Percentiles rank a stretch among this genome's conserved stretches.
phyloP scores from a whole-genome alignment of 1,140 invertebrate species.

The Calliphora vicina region DNA sequence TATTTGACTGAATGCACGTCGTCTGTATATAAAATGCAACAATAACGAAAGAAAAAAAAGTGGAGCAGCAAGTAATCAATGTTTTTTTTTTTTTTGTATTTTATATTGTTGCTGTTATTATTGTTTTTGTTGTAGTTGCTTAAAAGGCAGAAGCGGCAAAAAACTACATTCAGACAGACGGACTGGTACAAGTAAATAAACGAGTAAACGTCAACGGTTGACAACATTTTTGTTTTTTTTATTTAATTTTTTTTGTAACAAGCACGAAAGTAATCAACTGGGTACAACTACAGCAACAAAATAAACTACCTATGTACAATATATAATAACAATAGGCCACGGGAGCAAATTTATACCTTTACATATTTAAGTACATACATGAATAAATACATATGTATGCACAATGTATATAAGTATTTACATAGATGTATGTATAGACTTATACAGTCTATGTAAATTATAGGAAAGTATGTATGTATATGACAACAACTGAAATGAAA shows the following conservation, averaged over 20 bases:
- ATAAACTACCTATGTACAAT: not conserved
- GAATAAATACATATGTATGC: not conserved
- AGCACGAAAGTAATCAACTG: not conserved
- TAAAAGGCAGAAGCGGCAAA: not conserved
- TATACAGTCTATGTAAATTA: not conserved
- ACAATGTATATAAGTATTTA: too few relatives aligned
- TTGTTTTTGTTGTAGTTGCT: not conserved
- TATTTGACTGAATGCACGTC: not conserved
- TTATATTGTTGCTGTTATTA: not conserved
- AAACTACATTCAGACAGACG: not conserved
- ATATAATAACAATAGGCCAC: not conserved
- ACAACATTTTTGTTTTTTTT: slow-evolving; percentile 10
- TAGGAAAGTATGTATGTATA: too few relatives aligned
- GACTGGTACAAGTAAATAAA: not conserved
- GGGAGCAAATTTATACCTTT: not conserved
- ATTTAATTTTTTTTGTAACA: not conserved
- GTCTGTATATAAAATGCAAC: not conserved
- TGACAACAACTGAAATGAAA: too few relatives aligned
- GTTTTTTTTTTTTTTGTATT: not conserved
- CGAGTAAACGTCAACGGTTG: slow-evolving; percentile 24
- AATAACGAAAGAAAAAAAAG: not conserved
- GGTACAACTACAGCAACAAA: not conserved
- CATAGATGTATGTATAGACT: not conserved
- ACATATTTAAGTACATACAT: not conserved
- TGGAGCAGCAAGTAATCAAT: slow-evolving; percentile 12